These are phyloP conservation scores for Chloropsis cyanopogon DNA, from an alignment of 2,113 vertebrate genomes.

Conservation along the genomic window DNA sequence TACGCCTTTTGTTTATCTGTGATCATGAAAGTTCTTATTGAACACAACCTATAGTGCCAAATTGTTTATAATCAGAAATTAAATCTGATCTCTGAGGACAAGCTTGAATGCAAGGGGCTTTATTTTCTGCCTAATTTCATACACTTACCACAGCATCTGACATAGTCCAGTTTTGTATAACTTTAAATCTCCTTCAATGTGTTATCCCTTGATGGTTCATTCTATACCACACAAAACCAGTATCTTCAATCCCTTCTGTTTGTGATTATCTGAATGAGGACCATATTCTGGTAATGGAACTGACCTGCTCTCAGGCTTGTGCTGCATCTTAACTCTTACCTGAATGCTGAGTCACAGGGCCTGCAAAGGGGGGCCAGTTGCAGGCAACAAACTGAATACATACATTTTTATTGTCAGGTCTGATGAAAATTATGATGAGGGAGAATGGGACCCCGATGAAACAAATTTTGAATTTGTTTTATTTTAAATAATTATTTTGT, in stretches of 20 bases:
- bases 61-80: not conserved
- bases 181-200: not conserved
- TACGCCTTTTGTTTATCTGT: no score
- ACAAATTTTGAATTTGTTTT: not conserved
- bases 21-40: no score
- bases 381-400: not conserved
- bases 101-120: not conserved
- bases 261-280: not conserved
- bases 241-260: not conserved
- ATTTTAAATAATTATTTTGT: not conserved
- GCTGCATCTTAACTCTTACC: not conserved
- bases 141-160: not conserved
- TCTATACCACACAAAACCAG: fast-evolving
- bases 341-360: not conserved
- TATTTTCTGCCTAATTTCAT: not conserved
- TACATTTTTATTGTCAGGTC: not conserved
- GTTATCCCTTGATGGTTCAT: not conserved
- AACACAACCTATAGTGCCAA: not conserved
- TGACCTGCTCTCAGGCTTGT: not conserved
- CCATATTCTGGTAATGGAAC: not conserved
- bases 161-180: not conserved
- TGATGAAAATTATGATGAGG: not conserved
- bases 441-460: fast-evolving
- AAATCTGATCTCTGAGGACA: not conserved
- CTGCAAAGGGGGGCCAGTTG: not conserved